Conservation (phyloP, 1,140 invertebrate species). For the Chironomus striatipennis region DNA sequence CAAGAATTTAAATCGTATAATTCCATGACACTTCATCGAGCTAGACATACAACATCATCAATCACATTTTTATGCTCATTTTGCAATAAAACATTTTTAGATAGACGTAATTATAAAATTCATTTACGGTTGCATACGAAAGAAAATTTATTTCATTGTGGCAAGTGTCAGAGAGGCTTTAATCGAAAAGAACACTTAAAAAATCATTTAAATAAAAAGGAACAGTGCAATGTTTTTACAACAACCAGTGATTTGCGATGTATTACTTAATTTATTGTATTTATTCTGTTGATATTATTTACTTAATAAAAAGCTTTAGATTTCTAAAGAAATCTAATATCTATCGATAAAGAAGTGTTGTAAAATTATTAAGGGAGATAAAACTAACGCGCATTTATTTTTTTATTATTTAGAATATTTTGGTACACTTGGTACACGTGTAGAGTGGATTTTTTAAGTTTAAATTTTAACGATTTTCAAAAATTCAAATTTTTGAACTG, state of each 20-base stretch:
- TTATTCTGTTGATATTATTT: too few relatives aligned
- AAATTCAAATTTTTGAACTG: too few relatives aligned
- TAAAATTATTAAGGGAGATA: too few relatives aligned
- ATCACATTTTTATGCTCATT: neutral
- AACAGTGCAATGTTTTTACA: neutral
- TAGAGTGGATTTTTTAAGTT: too few relatives aligned
- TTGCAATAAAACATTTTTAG: neutral
- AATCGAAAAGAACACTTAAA: neutral
- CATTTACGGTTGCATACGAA: neutral
- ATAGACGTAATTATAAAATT: neutral
- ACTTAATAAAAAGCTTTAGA: too few relatives aligned
- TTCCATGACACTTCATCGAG: neutral
- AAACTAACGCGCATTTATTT: too few relatives aligned
- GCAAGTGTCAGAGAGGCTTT: neutral
- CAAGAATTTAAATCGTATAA: neutral
- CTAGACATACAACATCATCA: neutral
- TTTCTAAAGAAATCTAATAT: too few relatives aligned
- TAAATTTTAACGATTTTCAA: too few relatives aligned
- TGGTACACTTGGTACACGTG: too few relatives aligned
- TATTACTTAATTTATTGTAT: too few relatives aligned
- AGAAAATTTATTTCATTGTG: conserved; percentile 3
- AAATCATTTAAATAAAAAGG: neutral
- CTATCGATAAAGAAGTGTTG: too few relatives aligned
- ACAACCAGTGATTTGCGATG: neutral
- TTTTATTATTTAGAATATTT: too few relatives aligned